Percentiles rank a stretch among this genome's conserved stretches.
phyloP scores from a whole-genome alignment of 2,888 invertebrate species.

The Diadegma fenestrale region DNA sequence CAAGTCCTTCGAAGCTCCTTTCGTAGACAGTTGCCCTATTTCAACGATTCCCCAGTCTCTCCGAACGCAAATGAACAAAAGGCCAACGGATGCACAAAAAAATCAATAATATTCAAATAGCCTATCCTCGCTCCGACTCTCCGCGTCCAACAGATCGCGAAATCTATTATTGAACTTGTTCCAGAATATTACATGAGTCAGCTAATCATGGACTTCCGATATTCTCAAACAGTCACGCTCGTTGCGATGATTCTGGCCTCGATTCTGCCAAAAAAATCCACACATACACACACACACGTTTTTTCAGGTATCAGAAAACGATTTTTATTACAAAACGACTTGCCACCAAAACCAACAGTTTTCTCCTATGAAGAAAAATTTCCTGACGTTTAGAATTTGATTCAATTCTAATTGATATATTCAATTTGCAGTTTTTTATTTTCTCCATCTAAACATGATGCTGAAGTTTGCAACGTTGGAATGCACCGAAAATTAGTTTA shows the following conservation, averaged over 20 bases:
- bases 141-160: neutral
- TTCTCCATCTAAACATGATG: too few relatives aligned
- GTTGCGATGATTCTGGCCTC: constrained; percentile 13
- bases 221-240: neutral
- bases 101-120: constrained; percentile 42
- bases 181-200: neutral
- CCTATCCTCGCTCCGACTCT: constrained; percentile 5
- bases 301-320: too few relatives aligned
- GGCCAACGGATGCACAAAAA: neutral
- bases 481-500: too few relatives aligned
- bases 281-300: constrained; percentile 38
- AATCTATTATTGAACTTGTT: constrained; percentile 25
- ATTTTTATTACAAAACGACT: too few relatives aligned
- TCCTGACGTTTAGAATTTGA: too few relatives aligned
- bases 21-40: constrained; percentile 13
- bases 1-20: constrained; percentile 22
- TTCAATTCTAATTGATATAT: too few relatives aligned
- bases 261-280: constrained; percentile 20
- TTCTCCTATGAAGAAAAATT: too few relatives aligned
- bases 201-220: neutral
- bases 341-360: too few relatives aligned
- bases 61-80: constrained; percentile 12
- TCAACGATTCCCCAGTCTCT: constrained; percentile 19
- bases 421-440: too few relatives aligned
- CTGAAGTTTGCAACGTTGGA: too few relatives aligned